Evolutionary conservation across 2,113 vertebrate genomes (phyloP).

Genomic region (Trematomus loennbergii): DNA sequence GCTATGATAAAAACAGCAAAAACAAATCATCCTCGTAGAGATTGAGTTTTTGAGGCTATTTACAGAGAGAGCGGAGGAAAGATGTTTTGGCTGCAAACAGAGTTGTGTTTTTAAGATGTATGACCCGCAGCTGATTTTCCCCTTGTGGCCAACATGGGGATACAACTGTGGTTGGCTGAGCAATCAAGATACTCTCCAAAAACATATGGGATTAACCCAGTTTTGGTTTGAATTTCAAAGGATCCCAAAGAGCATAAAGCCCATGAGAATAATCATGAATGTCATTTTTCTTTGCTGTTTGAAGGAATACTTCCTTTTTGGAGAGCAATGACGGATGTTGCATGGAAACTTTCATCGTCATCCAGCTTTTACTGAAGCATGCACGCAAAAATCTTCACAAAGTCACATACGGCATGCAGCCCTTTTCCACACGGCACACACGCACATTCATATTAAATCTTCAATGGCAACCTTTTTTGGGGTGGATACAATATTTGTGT

Average conservation of each 20-base stretch:
- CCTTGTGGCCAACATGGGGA: constrained; percentile 52
- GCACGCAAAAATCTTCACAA: constrained; percentile 27
- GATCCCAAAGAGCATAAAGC: constrained; percentile 56
- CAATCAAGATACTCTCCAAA: constrained; percentile 52
- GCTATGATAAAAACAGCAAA: constrained; percentile 9
- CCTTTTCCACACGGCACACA: not conserved
- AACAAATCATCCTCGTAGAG: constrained; percentile 16
- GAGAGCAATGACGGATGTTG: constrained; percentile 31
- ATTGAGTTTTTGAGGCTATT: constrained; percentile 32
- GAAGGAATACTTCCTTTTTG: constrained; percentile 29
- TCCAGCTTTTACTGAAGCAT: constrained; percentile 1
- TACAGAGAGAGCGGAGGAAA: constrained; percentile 3
- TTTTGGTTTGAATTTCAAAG: constrained; percentile 63
- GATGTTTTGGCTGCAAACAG: constrained; percentile 38
- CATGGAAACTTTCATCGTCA: constrained; percentile 21
- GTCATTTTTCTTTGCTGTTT: constrained; percentile 52
- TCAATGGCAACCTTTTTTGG: not conserved
- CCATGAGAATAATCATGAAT: constrained; percentile 50
- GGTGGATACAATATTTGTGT: not conserved
- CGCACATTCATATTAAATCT: constrained; percentile 20
- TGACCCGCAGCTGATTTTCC: constrained; percentile 53
- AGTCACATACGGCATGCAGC: not conserved
- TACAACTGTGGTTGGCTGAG: constrained; percentile 54
- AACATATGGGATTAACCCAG: constrained; percentile 68
- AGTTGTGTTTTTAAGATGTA: constrained; percentile 42